Conservation (phyloP, 1,140 invertebrate species). For the Pentalonia nigronervosa region DNA sequence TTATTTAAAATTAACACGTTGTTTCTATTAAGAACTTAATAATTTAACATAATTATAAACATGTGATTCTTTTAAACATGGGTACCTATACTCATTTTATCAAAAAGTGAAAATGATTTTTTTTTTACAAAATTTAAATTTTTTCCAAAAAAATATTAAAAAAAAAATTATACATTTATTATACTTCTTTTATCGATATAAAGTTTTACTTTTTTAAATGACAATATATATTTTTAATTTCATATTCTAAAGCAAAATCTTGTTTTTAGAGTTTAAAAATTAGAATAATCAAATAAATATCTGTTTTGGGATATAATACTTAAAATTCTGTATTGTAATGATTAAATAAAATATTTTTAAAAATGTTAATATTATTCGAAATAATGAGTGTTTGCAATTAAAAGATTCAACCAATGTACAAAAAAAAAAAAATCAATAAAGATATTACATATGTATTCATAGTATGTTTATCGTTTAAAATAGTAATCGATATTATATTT, state of each 20-base stretch:
- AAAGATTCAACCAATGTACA: neutral
- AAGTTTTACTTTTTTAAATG: neutral
- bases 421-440: neutral
- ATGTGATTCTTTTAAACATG: neutral
- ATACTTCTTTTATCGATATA: neutral
- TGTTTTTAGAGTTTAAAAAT: neutral
- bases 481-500: neutral
- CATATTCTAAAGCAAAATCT: neutral
- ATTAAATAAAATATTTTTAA: neutral
- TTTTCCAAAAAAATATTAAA: neutral
- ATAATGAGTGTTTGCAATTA: neutral
- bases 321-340: neutral
- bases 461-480: neutral
- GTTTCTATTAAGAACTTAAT: neutral
- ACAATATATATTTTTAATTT: neutral
- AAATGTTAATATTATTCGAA: neutral
- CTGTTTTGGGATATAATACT: neutral
- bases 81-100: neutral
- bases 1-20: neutral
- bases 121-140: neutral
- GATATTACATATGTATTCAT: neutral
- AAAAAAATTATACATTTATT: neutral
- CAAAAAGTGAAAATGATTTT: neutral
- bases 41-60: neutral
- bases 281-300: neutral